Conservation (phyloP, 2,113 vertebrate genomes). For the Lepidothrix coronata region DNA sequence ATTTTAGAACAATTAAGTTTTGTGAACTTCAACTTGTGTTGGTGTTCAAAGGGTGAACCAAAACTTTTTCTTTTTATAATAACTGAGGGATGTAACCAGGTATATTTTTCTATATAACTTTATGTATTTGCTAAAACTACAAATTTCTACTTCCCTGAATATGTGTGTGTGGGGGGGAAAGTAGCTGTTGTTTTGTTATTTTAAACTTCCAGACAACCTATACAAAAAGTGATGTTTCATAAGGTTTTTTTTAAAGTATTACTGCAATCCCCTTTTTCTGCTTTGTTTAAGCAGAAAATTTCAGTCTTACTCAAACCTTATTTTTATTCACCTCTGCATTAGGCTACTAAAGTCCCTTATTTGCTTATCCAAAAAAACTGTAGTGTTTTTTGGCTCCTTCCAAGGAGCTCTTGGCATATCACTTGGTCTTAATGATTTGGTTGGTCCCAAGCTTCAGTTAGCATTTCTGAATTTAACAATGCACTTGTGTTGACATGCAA, state of each 20-base stretch:
- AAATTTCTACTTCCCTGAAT: not conserved
- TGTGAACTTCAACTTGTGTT: not conserved
- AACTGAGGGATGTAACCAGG: fast-evolving
- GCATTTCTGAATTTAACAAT: not conserved
- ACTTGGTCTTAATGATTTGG: not conserved
- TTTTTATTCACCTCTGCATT: not conserved
- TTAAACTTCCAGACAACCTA: not conserved
- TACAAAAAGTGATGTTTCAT: not conserved
- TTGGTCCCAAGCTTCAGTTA: not conserved
- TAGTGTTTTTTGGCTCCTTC: not conserved
- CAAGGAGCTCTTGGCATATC: not conserved
- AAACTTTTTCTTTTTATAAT: not conserved
- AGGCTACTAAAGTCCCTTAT: not conserved
- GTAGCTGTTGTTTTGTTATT: not conserved
- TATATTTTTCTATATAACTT: not conserved
- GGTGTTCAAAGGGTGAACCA: not conserved
- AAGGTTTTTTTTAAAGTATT: not conserved
- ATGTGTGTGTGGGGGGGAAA: too few relatives aligned
- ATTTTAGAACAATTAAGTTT: not conserved
- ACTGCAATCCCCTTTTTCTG: not conserved
- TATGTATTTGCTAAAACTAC: not conserved
- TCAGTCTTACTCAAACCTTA: not conserved
- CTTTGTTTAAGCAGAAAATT: not conserved
- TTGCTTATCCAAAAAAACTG: not conserved
- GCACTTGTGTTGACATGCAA: not conserved